Conservation (phyloP, 2,797 vertebrate species). For the Triplophysa bombifrons region DNA sequence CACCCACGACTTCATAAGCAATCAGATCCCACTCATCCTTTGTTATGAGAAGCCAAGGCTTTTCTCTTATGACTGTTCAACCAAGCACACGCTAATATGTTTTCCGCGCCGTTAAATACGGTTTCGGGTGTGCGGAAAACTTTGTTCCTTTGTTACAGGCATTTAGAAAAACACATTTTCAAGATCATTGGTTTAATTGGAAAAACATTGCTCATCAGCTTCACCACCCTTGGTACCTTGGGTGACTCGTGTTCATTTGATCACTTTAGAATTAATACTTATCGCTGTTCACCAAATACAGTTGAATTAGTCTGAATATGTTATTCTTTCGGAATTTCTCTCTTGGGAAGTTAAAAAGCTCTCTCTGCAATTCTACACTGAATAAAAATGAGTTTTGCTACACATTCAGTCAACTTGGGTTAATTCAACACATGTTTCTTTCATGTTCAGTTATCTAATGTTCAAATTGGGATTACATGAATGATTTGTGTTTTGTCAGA, state of each 20-base stretch:
- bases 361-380: no score
- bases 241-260: background rate
- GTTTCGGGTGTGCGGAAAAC: constrained; percentile 7
- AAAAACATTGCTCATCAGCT: constrained; percentile 36
- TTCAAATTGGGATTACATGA: no score
- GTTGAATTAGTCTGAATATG: background rate
- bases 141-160: constrained; percentile 19
- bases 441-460: no score
- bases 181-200: constrained; percentile 48
- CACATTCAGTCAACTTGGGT: no score
- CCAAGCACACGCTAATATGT: constrained; percentile 27
- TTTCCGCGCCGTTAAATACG: constrained; percentile 32
- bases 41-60: constrained; percentile 21
- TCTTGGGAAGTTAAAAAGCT: background rate
- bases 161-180: constrained; percentile 43
- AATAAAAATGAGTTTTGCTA: no score
- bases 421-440: no score
- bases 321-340: background rate
- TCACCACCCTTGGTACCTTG: constrained; percentile 18
- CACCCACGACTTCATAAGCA: constrained; percentile 28
- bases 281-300: background rate
- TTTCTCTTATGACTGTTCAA: constrained; percentile 24
- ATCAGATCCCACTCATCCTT: constrained; percentile 42
- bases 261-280: background rate
- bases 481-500: no score